Base-by-base conservation (phyloP, 2,888 invertebrate genomes). In the Lottia scabra region DNA sequence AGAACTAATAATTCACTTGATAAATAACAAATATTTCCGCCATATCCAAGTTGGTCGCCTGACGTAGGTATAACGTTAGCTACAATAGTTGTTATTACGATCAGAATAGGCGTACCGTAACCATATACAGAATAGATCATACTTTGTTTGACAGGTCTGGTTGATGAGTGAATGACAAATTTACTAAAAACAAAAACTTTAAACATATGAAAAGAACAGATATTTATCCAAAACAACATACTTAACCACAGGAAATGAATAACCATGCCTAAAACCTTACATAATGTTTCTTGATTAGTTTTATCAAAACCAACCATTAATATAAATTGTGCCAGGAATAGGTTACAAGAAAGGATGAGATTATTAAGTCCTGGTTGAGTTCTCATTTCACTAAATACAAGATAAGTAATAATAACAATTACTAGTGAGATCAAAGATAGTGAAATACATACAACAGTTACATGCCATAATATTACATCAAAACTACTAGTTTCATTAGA, bases 201-300 rank as follows among this genome's bases (percentile, higher is more conserved):
- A 72, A 64, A 70, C 75, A 81, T 75, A 48, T 81, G 80, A 45
- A 74, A 77, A 62, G 77, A 76, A 64, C 79, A 80, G 19, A 78
- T 68, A 27, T 76, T 75, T 75, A 78, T 78, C 74, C 80, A 80
- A n/a, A 76, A 72, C n/a, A 78, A 70, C 1, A 74, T 63, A 6
- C 76, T 62, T 65, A 82, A 46, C 81, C 81, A 81, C 43, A 75
- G 71, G 62, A 74, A 80, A 69, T 82, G 82, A 23, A 78, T 65
- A 12, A 72, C 12, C 26, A 79, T 71, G 16, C 79, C 81, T 27
- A 80, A 68, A 15, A 69, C 67, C 26, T 69, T 23, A 68, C 82
- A 82, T 0, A 64, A 27, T 3, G 19, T 43, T 30, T 48, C 44
- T 19, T 72, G 66, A 16, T 69, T 46, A 1, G 73, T 71, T 30